Evolutionary conservation across 2,888 invertebrate species (phyloP).

Genomic region (Lepidonotus clava): DNA sequence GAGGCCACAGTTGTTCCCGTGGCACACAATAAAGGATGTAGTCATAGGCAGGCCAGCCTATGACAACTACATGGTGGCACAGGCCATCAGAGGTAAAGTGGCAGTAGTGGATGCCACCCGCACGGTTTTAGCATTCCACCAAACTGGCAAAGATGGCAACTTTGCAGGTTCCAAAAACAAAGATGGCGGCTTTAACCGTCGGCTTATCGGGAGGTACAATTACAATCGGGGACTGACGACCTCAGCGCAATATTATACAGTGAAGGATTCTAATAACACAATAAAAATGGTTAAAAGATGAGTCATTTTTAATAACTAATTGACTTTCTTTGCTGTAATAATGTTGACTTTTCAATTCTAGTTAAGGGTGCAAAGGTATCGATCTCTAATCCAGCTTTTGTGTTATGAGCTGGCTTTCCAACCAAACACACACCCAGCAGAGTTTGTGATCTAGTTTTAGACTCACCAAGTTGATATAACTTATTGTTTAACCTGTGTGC

Average conservation of each 20-base stretch:
- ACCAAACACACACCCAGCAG: too few species aligned
- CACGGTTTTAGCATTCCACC: conserved; percentile 40
- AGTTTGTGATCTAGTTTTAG: too few species aligned
- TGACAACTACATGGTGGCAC: conserved; percentile 49
- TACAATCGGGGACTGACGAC: conserved; percentile 17
- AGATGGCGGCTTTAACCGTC: neutral
- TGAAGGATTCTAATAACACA: neutral
- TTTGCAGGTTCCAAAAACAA: conserved; percentile 51
- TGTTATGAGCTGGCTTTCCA: too few species aligned
- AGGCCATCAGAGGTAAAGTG: neutral
- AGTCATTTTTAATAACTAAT: too few species aligned
- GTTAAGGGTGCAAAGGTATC: too few species aligned
- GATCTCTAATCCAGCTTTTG: too few species aligned
- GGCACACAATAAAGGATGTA: conserved; percentile 46
- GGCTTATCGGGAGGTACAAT: conserved; percentile 14
- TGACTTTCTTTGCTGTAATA: too few species aligned
- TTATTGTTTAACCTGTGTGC: too few species aligned
- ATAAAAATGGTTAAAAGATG: neutral
- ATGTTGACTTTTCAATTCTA: too few species aligned
- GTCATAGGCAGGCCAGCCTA: conserved; percentile 54
- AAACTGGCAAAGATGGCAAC: conserved; percentile 43
- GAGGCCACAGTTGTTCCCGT: conserved; percentile 16
- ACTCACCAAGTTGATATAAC: too few species aligned
- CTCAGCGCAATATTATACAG: neutral
- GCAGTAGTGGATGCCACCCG: conserved; percentile 26